Evolutionary conservation across 2,113 vertebrate genomes (phyloP), one percentile per base, ranked within the genome.

Genomic region (Ptyas mucosa): DNA sequence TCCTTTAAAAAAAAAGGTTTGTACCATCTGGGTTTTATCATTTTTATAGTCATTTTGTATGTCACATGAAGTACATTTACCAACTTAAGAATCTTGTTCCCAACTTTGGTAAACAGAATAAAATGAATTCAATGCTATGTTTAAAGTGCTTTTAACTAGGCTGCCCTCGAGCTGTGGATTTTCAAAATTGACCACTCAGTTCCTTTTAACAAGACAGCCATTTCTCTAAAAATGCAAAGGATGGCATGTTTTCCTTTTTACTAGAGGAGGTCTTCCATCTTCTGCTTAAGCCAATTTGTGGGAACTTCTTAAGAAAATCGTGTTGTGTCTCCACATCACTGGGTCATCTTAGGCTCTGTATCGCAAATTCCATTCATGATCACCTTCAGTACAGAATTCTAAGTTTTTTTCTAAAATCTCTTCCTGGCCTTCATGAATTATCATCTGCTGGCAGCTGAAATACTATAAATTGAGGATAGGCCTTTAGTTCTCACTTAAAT

Each of bases 211-310:
- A 91, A n/a, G 52, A 6, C 7, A 89, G 21, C 87, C 23, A 24
- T 20, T 88, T 85, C 54, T 61, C 43, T 88, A 26, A 89, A 93
- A 93, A 46, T 26, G 26, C 88, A 54, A 86, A 90, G 90, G 49
- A 91, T 23, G 55, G n/a, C 5, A 2, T 21, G 57, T 89, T 11
- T 93, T 69, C 20, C 93, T 53, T 86, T 87, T 29, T 23, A 61
- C 69, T 87, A 39, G 6, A 89, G 57, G 0, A 23, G 0, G 52
- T 34, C 53, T 64, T 10, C 88, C 20, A 87, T 64, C 1, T 23
- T 55, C 43, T 57, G 11, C 54, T 64, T 23, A 15, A 91, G 69
- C 3, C 34, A 52, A n/a, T 20, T 52, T 53, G 39, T n/a, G 1
- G 4, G 0, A 81, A 69, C 8, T 3, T 1, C 12, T 0, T 46